Evolutionary conservation across 2,797 vertebrate genomes (phyloP).

Genomic region (Erithacus rubecula): DNA sequence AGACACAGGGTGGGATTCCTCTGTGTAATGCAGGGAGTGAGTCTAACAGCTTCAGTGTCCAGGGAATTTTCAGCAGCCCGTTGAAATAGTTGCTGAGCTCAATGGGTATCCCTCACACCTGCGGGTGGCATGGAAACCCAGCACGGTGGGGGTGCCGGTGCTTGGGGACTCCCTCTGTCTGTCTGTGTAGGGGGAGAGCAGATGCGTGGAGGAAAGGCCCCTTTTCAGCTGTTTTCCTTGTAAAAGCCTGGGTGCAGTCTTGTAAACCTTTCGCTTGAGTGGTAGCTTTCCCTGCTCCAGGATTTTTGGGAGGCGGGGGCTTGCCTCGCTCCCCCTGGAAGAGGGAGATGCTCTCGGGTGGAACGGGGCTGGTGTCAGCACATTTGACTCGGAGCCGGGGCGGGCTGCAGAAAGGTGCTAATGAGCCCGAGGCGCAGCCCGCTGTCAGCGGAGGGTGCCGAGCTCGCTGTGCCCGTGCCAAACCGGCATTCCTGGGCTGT

Average conservation of each 20-base stretch:
- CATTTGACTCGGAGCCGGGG: neutral
- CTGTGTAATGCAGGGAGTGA: neutral
- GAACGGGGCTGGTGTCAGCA: neutral
- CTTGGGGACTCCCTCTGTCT: neutral
- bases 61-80: neutral
- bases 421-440: neutral
- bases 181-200: neutral
- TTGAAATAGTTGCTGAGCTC: neutral
- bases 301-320: neutral
- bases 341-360: neutral
- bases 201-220: neutral
- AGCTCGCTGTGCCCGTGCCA: no score
- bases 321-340: neutral
- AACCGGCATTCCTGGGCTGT: neutral
- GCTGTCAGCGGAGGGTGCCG: neutral
- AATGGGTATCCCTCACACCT: neutral
- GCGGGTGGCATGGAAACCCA: neutral
- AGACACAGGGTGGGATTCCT: neutral
- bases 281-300: neutral
- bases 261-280: neutral
- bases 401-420: neutral
- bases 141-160: neutral
- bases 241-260: neutral
- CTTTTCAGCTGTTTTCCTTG: neutral
- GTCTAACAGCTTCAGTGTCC: rapidly evolving